Evolutionary conservation across 2,888 invertebrate species (phyloP), one percentile per base, ranked within the genome.

Genomic region (Cataglyphis livida): DNA sequence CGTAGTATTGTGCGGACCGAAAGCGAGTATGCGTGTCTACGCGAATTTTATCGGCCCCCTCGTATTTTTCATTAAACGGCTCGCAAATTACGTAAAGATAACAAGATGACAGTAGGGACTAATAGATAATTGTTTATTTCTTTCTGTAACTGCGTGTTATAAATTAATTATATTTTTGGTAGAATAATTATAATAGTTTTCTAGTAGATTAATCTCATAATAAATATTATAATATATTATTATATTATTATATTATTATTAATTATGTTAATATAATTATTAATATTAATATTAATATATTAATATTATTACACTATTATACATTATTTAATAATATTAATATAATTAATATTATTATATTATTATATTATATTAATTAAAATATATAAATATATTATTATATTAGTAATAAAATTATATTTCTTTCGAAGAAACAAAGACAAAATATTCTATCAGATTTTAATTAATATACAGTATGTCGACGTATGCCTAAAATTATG

Each of bases 1-100:
- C 70, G 44, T 70, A 79, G 70, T 70, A 79, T 79, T 59, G 78
- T 35, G 21, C 76, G 68, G 57, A 68, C 59, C 18, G 44, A 32
- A 35, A 28, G 41, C 28, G 35, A n/a, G 5, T 21, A n/a, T 41
- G 70, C 70, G 44, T 79, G 78, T 12, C 78, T 44, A 44, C 44
- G 70, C 70, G 70, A 79, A 25, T 70, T 59, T 79, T 35, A 32
- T 18, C 57, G 28, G 21, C 35, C 21, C 10, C 51, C 10, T 41
- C n/a, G 15, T 61, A n/a, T n/a, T 57, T 66, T 10, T n/a, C 21
- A 57, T 28, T 66, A 54, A 12, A 62, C 4, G 32, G 1, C 21
- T 25, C 25, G 9, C 5, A 38, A 18, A 54, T 54, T 25, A 4
- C 35, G 41, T 38, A 12, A 10, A 57, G 35, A 4, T 38, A 28